A percentile compares a stretch with the other conserved stretches of the same genome.
Evolutionary conservation across 2,113 vertebrate genomes (phyloP).

Genomic region (Sylvietta virens): DNA sequence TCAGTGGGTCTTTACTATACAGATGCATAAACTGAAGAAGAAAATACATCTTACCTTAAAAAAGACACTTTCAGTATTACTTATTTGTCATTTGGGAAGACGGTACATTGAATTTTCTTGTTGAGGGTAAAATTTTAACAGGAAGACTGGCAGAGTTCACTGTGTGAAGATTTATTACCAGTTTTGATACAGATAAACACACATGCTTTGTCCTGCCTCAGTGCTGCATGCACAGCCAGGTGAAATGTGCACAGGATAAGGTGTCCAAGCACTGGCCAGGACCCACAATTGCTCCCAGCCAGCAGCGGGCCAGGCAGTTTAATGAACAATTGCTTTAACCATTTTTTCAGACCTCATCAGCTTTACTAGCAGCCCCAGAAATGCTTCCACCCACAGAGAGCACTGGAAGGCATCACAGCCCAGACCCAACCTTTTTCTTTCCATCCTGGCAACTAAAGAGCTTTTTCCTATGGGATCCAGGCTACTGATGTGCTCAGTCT

Average conservation of each 20-base stretch:
- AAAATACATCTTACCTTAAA: slow-evolving; percentile 4
- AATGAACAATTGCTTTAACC: not conserved
- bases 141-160: not conserved
- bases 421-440: not conserved
- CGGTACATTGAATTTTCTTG: slow-evolving; percentile 26
- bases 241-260: not conserved
- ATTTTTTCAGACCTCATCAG: not conserved
- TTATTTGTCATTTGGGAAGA: slow-evolving; percentile 31
- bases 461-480: not conserved
- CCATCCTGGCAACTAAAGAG: not conserved
- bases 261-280: not conserved
- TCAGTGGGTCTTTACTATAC: slow-evolving; percentile 26
- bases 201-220: not conserved
- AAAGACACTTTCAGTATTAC: slow-evolving; percentile 23
- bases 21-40: slow-evolving; percentile 6
- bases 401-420: not conserved
- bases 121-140: slow-evolving; percentile 2
- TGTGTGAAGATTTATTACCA: not conserved
- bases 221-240: not conserved
- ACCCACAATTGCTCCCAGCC: not conserved
- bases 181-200: not conserved
- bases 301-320: not conserved
- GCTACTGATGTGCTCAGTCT: not conserved
- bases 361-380: not conserved
- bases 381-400: not conserved